A percentile compares a stretch with the other conserved stretches of the same genome.
These are phyloP conservation scores for Prionace glauca DNA, from an alignment of 2,797 vertebrate genomes.

Conservation along the genomic window DNA sequence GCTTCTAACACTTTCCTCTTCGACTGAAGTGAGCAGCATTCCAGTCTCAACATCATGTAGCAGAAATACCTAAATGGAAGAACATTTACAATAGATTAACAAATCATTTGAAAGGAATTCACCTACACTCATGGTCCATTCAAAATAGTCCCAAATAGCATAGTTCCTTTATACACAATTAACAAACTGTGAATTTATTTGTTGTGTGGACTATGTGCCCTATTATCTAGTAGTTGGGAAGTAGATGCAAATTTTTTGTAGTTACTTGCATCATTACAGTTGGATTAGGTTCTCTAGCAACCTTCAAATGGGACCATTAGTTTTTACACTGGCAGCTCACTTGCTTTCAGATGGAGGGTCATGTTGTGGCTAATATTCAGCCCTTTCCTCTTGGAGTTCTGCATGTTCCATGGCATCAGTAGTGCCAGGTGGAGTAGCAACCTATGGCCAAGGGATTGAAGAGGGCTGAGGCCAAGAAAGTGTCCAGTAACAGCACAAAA, in stretches of 20 bases:
- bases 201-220: not conserved
- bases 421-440: not conserved
- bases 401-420: not conserved
- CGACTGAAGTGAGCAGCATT: constrained; percentile 19
- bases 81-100: not conserved
- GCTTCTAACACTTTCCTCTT: not conserved
- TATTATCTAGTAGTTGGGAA: not conserved
- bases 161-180: not conserved
- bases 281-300: not conserved
- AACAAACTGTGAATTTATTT: not conserved
- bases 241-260: not conserved
- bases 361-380: not conserved
- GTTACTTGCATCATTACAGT: not conserved
- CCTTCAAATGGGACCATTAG: not conserved
- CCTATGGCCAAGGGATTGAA: not conserved
- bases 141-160: not conserved
- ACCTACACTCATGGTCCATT: not conserved
- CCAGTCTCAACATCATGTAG: not conserved
- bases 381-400: not conserved
- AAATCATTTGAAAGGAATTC: not conserved
- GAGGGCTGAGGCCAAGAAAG: not conserved
- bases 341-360: not conserved
- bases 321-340: not conserved
- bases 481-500: no score
- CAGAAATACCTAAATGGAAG: not conserved